Evolutionary conservation across 1,140 invertebrate genomes (phyloP), one percentile per base, ranked within the genome.

Genomic region (Ctenoplectra terminalis): DNA sequence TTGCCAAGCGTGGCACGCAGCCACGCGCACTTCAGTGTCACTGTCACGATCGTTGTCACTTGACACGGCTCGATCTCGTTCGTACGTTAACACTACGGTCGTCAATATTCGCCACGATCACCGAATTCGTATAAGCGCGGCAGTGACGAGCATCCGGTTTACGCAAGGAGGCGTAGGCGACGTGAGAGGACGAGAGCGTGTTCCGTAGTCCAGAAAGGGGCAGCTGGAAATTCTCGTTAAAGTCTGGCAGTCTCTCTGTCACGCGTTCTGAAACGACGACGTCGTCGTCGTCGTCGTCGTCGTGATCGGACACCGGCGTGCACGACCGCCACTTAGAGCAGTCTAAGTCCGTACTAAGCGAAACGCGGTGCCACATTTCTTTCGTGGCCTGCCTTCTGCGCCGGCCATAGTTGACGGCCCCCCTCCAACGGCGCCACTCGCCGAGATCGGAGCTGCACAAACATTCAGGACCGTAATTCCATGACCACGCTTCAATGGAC

Each of bases 321-420:
- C 86, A 81, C 88, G 89, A 92, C 90, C 90, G 89, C 90, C 90
- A 84, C 91, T 90, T 87, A 87, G 88, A 90, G 91, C 92, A 91
- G 92, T 92, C 92, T 88, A 93, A 92, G 89, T 91, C 88, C 87
- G 87, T 92, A 93, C 92, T 93, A 91, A 93, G 82, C 88, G 87
- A 90, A 92, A 90, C 82, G 84, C 92, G 90, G 87, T 90, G 89
- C 91, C 90, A 92, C 92, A 93, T 92, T 93, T 93, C 92, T 92
- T 91, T 91, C 88, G 81, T 92, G 89, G 91, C 88, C 91, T 91
- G 89, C 90, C 89, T 90, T 91, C 89, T 85, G 88, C 83, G 91
- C 91, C 92, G 90, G 92, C 92, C 92, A 93, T 93, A 92, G 91
- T 91, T 91, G 90, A 91, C 89, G 89, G 75, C 84, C 73, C 83